Evolutionary conservation across 1,140 invertebrate genomes (phyloP), one percentile per base, ranked within the genome.

Genomic region (Pollicipes pollicipes): DNA sequence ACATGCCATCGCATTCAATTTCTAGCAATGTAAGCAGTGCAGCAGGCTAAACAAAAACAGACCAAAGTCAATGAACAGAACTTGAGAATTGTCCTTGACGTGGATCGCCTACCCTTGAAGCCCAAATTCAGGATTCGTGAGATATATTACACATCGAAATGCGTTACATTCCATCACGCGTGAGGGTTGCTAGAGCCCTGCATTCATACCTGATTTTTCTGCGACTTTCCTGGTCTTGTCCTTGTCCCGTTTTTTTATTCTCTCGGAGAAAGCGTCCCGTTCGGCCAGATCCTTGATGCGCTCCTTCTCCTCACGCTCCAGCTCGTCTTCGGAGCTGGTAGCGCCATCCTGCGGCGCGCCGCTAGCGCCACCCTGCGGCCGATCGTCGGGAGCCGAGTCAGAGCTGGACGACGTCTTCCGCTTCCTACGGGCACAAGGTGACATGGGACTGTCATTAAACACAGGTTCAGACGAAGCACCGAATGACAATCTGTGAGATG

Each of bases 201-300:
- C 66, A 80, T 81, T 80, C 72, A 78, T 80, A 75, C 64, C 80
- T 68, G 83, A 71, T 31, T 83, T 81, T 72, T 88, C 85, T 27
- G 86, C 85, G 76, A 96, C 84, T 79, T 93, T 94, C 69, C 90
- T 83, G 0, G 89, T 91, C 77, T 90, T 92, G 32, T 87, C 87
- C 79, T 95, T 91, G 86, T 99, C 96, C 76, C 90, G 90, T 74
- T 89, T 86, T 77, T 89, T 90, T 0, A 99, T 81, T 73, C 97
- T 83, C 74, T 86, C 86, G 0, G 93, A 88, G 83, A 98, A 97
- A 78, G 93, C 94, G 83, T 99, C 96, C 77, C 96, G 83, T 80
- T 97, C 93, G 78, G 89, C 86, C 17, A 97, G 82, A 84, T 98
- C 95, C 76, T 85, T 83, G 37, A 84, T 79, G 68, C 90, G 83